phyloP scores from a whole-genome alignment of 2,888 invertebrate species.

The Phanerotoma sp. region DNA sequence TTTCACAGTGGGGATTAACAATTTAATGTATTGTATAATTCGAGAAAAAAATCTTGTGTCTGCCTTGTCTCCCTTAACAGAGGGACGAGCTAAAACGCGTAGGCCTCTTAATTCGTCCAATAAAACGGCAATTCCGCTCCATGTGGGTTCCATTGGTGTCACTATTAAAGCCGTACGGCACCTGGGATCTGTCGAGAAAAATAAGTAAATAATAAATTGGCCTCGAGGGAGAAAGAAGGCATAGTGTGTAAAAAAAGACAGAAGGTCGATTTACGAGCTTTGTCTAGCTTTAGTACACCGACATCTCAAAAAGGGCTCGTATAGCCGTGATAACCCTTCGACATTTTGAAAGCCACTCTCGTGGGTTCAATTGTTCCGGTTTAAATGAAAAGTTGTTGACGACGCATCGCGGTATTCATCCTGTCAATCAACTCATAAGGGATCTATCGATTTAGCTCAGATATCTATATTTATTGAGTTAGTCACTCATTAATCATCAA shows the following conservation, averaged over 20 bases:
- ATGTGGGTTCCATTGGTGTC: slow-evolving; percentile 26
- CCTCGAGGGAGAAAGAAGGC: slow-evolving; percentile 22
- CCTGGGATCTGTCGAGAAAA: slow-evolving; percentile 35
- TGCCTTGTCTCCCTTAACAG: background rate
- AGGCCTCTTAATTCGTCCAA: slow-evolving; percentile 49
- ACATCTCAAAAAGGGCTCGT: slow-evolving; percentile 16
- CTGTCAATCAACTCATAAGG: slow-evolving; percentile 16
- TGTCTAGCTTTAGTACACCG: background rate
- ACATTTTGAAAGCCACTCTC: slow-evolving; percentile 16
- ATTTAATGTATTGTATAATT: background rate
- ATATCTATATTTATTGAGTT: background rate
- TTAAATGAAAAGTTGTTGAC: slow-evolving; percentile 3
- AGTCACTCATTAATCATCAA: background rate
- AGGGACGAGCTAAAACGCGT: slow-evolving; percentile 7
- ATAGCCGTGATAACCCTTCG: slow-evolving; percentile 21
- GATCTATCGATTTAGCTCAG: background rate
- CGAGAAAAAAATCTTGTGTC: slow-evolving; percentile 1
- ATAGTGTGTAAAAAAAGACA: background rate
- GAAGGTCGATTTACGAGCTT: no score
- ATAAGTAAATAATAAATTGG: slow-evolving; percentile 44
- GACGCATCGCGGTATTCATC: slow-evolving; percentile 6
- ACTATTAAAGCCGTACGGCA: slow-evolving; percentile 36
- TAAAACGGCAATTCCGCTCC: slow-evolving; percentile 40
- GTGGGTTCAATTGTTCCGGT: slow-evolving; percentile 17
- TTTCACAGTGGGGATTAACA: background rate